These are phyloP conservation scores for Polyodon spathula DNA, from an alignment of 2,113 vertebrate species.

Conservation along the genomic window DNA sequence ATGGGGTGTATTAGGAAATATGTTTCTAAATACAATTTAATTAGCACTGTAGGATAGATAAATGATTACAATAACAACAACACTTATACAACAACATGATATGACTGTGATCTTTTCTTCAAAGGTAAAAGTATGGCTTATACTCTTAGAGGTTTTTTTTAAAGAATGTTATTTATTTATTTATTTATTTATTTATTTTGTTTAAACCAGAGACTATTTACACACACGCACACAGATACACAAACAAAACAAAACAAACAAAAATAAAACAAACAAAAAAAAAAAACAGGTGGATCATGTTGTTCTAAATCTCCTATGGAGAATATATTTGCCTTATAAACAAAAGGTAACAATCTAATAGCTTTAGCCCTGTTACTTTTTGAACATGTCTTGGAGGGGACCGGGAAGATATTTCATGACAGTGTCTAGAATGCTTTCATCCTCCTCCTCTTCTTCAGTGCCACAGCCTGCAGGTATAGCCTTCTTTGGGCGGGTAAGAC, in stretches of 20 bases:
- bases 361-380: constrained; percentile 64
- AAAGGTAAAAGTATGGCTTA: constrained; percentile 69
- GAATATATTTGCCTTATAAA: constrained; percentile 18
- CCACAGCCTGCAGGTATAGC: constrained; percentile 59
- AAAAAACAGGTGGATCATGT: constrained; percentile 42
- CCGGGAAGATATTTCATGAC: constrained; percentile 96
- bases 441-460: constrained; percentile 75
- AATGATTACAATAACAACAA: constrained; percentile 40
- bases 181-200: constrained; percentile 39
- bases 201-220: constrained; percentile 53
- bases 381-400: constrained; percentile 95
- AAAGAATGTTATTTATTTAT: constrained; percentile 39
- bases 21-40: neutral
- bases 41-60: constrained; percentile 31
- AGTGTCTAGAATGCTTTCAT: constrained; percentile 90
- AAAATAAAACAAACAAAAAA: constrained; percentile 16
- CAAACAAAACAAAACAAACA: no score
- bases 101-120: constrained; percentile 53
- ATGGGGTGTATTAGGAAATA: constrained; percentile 20
- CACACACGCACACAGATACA: constrained; percentile 9
- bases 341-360: constrained; percentile 18
- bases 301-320: constrained; percentile 29
- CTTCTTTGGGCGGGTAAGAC: constrained; percentile 88
- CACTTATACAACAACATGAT: constrained; percentile 44
- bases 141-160: constrained; percentile 50